A percentile compares a stretch with the other conserved stretches of the same genome.
Evolutionary conservation across 37 sponge, comb jelly and placozoan genomes (phyloP).

Genomic region (Theonella swinhoei): DNA sequence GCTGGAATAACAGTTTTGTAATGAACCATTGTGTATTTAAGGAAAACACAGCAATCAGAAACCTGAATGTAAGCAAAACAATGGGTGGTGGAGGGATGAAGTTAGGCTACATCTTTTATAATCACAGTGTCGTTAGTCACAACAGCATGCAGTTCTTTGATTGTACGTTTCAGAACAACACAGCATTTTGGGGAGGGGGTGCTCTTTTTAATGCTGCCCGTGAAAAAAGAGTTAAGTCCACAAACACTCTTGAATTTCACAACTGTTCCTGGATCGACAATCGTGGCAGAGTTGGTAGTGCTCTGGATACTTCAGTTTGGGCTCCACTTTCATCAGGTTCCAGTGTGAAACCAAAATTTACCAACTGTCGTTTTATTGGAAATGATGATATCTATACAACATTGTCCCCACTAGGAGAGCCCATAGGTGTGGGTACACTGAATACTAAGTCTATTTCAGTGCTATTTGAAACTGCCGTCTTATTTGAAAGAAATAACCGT

Average conservation of each 20-base stretch:
- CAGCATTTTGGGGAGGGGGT: slow-evolving; percentile 49
- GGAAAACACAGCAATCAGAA: neutral
- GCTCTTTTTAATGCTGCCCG: slow-evolving; percentile 12
- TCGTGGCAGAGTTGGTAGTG: slow-evolving; percentile 22
- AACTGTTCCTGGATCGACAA: slow-evolving; percentile 38
- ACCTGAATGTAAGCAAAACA: neutral
- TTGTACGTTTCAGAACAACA: neutral
- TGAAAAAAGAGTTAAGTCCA: neutral
- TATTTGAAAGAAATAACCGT: slow-evolving; percentile 3
- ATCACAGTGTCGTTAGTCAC: neutral
- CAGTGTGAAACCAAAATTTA: slow-evolving; percentile 11
- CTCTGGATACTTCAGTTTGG: slow-evolving; percentile 17
- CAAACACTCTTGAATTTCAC: slow-evolving; percentile 17
- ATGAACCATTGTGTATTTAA: slow-evolving; percentile 3
- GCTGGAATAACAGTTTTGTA: slow-evolving; percentile 14
- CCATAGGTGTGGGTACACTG: slow-evolving; percentile 21
- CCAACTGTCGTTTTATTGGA: slow-evolving; percentile 19
- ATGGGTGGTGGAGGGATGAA: slow-evolving; percentile 41
- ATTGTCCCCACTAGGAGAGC: too few relatives aligned
- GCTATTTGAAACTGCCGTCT: neutral
- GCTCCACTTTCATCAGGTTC: slow-evolving; percentile 12
- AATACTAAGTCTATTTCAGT: slow-evolving; percentile 34
- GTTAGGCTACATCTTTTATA: slow-evolving; percentile 8
- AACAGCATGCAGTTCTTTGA: slow-evolving; percentile 4
- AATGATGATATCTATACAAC: slow-evolving; percentile 5